A percentile compares a stretch with the other conserved stretches of the same genome.
Evolutionary conservation across 2,888 invertebrate species (phyloP).

Genomic region (Dynastes grantii): DNA sequence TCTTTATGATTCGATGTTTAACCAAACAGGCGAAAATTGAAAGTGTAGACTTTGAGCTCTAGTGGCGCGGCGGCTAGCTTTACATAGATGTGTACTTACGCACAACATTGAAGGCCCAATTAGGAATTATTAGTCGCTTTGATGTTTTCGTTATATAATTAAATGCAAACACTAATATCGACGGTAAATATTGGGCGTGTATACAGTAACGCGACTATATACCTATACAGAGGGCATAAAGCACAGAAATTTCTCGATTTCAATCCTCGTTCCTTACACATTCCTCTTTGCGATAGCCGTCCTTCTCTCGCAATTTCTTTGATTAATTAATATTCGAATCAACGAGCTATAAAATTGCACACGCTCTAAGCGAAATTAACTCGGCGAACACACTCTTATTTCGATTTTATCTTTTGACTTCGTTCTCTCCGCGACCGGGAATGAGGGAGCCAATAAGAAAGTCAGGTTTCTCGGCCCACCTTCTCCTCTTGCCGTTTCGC

Average conservation of each 20-base stretch:
- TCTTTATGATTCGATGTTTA: no score
- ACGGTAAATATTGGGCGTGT: constrained; percentile 54
- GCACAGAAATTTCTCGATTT: neutral
- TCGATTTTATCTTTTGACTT: constrained; percentile 46
- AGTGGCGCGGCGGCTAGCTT: neutral
- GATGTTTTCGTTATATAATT: constrained; percentile 54
- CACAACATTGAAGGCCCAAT: constrained; percentile 37
- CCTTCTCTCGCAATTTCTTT: constrained; percentile 16
- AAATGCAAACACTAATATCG: constrained; percentile 56
- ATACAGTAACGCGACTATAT: constrained; percentile 32
- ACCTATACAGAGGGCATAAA: neutral
- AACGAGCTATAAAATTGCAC: constrained; percentile 45
- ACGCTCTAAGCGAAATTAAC: constrained; percentile 37
- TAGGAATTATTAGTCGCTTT: constrained; percentile 50
- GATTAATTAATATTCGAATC: constrained; percentile 49
- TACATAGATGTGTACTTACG: neutral
- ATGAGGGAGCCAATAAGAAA: neutral
- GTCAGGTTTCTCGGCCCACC: neutral
- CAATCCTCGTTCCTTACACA: neutral
- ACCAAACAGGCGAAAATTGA: neutral
- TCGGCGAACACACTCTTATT: constrained; percentile 39
- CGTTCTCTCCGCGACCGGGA: neutral
- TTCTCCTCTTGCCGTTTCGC: neutral
- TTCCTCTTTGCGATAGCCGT: neutral
- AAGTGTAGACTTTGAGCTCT: neutral